phyloP scores from a whole-genome alignment of 2,888 invertebrate species.

The Reticulitermes lucifugus region DNA sequence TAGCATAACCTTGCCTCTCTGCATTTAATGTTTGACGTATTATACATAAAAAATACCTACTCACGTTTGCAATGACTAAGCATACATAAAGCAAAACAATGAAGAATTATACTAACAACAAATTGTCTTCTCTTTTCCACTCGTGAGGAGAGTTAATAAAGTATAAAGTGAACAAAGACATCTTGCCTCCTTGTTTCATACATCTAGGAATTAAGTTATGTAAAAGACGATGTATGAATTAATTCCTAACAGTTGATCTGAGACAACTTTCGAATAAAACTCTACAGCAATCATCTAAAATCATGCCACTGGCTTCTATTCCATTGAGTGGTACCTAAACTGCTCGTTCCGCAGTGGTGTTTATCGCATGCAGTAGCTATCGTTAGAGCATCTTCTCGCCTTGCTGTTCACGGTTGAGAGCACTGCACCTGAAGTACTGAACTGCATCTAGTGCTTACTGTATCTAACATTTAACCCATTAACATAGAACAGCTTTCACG shows the following conservation, averaged over 20 bases:
- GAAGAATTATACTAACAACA: too few species aligned
- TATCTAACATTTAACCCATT: background rate
- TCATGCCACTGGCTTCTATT: background rate
- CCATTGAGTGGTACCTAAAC: background rate
- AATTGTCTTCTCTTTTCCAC: too few species aligned
- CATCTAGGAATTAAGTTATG: too few species aligned
- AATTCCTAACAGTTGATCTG: background rate
- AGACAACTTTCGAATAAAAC: background rate
- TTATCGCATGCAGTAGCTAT: background rate
- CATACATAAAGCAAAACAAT: too few species aligned
- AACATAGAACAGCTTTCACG: slow-evolving; percentile 15
- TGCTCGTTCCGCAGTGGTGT: background rate
- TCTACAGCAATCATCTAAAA: background rate
- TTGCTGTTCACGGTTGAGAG: background rate
- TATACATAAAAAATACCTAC: too few species aligned
- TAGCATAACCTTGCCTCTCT: too few species aligned
- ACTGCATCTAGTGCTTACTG: background rate
- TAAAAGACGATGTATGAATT: background rate
- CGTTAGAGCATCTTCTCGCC: background rate
- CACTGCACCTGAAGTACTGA: background rate
- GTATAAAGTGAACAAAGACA: too few species aligned
- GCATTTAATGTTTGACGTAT: too few species aligned
- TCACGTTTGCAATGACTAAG: too few species aligned
- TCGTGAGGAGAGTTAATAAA: too few species aligned
- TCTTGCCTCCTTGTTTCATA: too few species aligned